phyloP scores from a whole-genome alignment of 2,797 vertebrate species.

The Neosalanx taihuensis region DNA sequence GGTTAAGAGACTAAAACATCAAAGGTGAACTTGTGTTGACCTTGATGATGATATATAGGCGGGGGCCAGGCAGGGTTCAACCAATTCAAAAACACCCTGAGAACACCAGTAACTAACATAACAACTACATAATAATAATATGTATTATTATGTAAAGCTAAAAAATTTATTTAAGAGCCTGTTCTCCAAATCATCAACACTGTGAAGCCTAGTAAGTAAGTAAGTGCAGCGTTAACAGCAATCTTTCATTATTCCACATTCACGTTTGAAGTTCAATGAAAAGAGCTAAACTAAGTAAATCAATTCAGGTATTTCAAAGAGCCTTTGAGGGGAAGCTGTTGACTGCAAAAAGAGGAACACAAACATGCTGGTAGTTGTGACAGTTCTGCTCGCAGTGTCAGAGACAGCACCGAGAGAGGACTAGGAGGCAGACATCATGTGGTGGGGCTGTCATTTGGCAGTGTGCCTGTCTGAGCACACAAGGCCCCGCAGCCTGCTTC shows the following conservation, averaged over 20 bases:
- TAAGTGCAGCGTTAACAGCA: no score
- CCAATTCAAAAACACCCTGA: background rate
- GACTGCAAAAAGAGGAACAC: background rate
- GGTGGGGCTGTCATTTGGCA: background rate
- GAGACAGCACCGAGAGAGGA: background rate
- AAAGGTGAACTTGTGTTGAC: background rate
- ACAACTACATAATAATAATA: background rate
- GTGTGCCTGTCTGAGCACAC: background rate
- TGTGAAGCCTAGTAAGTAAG: slow-evolving; percentile 25
- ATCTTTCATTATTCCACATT: slow-evolving; percentile 47
- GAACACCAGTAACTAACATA: background rate
- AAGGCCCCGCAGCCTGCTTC: slow-evolving; percentile 30
- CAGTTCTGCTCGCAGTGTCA: slow-evolving; percentile 1
- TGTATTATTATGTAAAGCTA: background rate
- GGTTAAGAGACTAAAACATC: background rate
- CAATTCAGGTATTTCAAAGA: slow-evolving; percentile 39
- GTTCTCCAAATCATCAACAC: slow-evolving; percentile 31
- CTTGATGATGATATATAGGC: background rate
- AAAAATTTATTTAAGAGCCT: background rate
- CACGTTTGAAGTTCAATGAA: slow-evolving; percentile 43
- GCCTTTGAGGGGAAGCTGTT: slow-evolving; percentile 21
- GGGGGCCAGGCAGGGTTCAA: background rate
- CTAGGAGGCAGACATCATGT: background rate
- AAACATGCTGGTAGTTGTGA: background rate
- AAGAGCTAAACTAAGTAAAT: slow-evolving; percentile 48